Conservation (phyloP, 2,113 vertebrate species). For the Hassar affinis region DNA sequence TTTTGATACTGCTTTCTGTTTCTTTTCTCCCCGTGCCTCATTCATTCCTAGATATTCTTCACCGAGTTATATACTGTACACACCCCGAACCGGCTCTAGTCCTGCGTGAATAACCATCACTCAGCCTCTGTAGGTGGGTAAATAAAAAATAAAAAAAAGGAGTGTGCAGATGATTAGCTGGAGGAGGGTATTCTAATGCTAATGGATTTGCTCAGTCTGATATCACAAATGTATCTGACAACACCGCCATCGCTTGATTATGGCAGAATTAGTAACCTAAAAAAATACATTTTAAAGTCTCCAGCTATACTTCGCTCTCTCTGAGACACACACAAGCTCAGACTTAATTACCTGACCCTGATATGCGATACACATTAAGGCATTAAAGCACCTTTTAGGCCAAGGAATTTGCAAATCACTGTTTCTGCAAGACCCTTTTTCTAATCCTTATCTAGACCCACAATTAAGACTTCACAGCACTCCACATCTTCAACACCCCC, state of each 20-base stretch:
- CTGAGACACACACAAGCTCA: slow-evolving; percentile 8
- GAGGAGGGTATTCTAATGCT: neutral
- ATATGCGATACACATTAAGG: slow-evolving; percentile 50
- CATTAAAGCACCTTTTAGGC: slow-evolving; percentile 51
- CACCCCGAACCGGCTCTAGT: neutral
- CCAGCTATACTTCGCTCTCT: neutral
- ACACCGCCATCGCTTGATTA: neutral
- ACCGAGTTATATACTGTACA: slow-evolving; percentile 21
- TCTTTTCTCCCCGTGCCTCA: slow-evolving; percentile 9
- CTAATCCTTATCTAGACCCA: slow-evolving; percentile 80
- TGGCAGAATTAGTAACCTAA: neutral
- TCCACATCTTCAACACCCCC: slow-evolving; percentile 65
- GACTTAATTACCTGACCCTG: slow-evolving; percentile 34
- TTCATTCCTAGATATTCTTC: neutral
- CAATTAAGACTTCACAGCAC: slow-evolving; percentile 81
- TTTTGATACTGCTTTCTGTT: slow-evolving; percentile 51
- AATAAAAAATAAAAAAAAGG: neutral
- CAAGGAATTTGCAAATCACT: slow-evolving; percentile 77
- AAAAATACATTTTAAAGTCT: neutral
- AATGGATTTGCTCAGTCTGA: neutral
- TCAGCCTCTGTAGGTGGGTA: too few relatives aligned
- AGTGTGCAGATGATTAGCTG: neutral
- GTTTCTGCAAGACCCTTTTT: slow-evolving; percentile 70
- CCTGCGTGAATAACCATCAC: neutral
- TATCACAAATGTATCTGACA: neutral